These are phyloP conservation scores for Theodoxus fluviatilis DNA, from an alignment of 2,888 invertebrate genomes.

Conservation along the genomic window DNA sequence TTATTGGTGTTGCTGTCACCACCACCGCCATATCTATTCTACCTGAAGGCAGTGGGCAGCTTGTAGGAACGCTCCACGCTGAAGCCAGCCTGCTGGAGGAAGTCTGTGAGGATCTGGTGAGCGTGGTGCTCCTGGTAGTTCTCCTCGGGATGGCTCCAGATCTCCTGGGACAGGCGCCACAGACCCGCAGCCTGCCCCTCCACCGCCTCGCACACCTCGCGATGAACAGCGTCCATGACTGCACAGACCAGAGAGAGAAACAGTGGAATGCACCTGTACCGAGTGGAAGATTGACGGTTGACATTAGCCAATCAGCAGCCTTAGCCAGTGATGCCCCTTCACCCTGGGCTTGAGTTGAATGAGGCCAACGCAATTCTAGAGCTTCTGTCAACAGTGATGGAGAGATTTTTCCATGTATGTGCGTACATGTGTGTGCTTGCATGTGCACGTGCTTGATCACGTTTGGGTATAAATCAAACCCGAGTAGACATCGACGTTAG, in stretches of 20 bases:
- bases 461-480: no score
- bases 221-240: slow-evolving; percentile 32
- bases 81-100: slow-evolving; percentile 54
- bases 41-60: slow-evolving; percentile 46
- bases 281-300: not conserved
- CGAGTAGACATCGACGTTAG: no score
- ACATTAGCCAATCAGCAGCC: not conserved
- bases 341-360: no score
- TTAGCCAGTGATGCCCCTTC: not conserved
- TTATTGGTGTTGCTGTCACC: no score
- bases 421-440: no score
- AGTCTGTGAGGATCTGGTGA: slow-evolving; percentile 50
- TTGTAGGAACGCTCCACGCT: slow-evolving; percentile 44
- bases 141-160: slow-evolving; percentile 61
- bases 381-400: no score
- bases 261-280: no score
- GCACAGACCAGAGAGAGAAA: no score
- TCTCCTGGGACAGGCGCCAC: slow-evolving; percentile 43
- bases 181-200: slow-evolving; percentile 38
- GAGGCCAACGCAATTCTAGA: no score
- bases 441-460: no score
- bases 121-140: slow-evolving; percentile 54
- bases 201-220: slow-evolving; percentile 36
- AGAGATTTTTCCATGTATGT: no score
- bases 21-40: no score